Base-by-base conservation (phyloP, 2,888 invertebrate species). In the Camptogramma bilineatum region DNA sequence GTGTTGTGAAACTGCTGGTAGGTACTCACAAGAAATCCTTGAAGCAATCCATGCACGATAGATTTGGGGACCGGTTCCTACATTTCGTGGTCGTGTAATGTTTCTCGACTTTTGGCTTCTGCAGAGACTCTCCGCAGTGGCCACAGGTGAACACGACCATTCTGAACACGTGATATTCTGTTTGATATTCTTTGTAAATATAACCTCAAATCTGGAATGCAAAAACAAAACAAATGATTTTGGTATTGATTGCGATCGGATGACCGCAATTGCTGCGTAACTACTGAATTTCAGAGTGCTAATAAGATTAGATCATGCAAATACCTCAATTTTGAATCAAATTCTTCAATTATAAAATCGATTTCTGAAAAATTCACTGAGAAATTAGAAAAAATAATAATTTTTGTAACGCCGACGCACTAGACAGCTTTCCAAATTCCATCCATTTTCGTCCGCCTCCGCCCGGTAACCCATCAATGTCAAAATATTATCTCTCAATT, bases 71-170 rank as follows among this genome's bases (percentile, higher is more conserved):
- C 13, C 93, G 93, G 71, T 94, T 93, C 58, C 96, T 94, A 82
- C 98, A 98, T 81, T 94, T 94, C 55, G 94, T 95, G 71, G 94
- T 94, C 72, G 94, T 94, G 81, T 96, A 97, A 87, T 99, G 99
- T 80, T 97, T 98, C 73, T 97, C 97, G 0, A 98, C 98, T 83
- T 96, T 96, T 24, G 97, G 96, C 83, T 99, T 99, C 84, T 98
- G 98, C 39, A 98, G 88, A 44, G 97, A 96, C 67, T 97, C 97
- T 0, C 98, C 98, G 84, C 99, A 99, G 73, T 96, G 94, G 76
- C 97, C 97, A 86, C 99, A 99, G 10, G 97, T 97, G 85, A 99
- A 99, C 58, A 98, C 96, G 48, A 99, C 99, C 99, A 99, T 99
- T 50, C 74, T 57, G 4, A 16, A 71, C 79, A 78, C 79, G 79